Evolutionary conservation across 2,797 vertebrate genomes (phyloP), one percentile per base, ranked within the genome.

Genomic region (Odontamblyopus rebecca): DNA sequence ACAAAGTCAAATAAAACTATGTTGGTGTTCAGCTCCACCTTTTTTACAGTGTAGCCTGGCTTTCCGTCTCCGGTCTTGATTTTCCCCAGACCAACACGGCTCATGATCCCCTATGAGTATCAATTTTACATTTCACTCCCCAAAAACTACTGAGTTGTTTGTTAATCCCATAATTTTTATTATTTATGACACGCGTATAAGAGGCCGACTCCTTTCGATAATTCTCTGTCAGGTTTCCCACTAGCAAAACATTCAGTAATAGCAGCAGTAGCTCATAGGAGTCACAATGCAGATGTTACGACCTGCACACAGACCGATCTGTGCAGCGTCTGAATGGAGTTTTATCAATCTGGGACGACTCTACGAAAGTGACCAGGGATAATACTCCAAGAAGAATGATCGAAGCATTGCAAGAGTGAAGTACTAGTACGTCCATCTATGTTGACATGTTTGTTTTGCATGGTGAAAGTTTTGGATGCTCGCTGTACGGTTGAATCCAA

Each of bases 41-140:
- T 61, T 32, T 38, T 61, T 32, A 32, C 29, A 61, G 59, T 32
- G 59, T 18, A 69, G 69, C 27, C 59, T 51, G 6, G 38, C 30
- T 69, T 72, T 67, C 16, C 69, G 67, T 44, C 44, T 76, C 16
- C 50, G 68, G n/a, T 41, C 27, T 57, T 63, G 30, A 32, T n/a
- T 75, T 61, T 57, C 16, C 6, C 23, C 7, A 29, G 26, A 59
- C 51, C 53, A 44, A 44, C 41, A 44, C 41, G 2, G 11, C 63
- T 35, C 66, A 12, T 11, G 23, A 56, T 68, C 67, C 30, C 61
- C 2, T 18, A 6, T 71, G 50, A 54, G 27, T 19, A 54, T 62
- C 61, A 44, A 15, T 23, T 73, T 44, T 56, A 54, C 32, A 27
- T 27, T 13, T 48, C 26, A 54, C 44, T 54, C 51, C n/a, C 53